phyloP scores from a whole-genome alignment of 1,140 invertebrate genomes.

The Drosophila sulfurigaster region DNA sequence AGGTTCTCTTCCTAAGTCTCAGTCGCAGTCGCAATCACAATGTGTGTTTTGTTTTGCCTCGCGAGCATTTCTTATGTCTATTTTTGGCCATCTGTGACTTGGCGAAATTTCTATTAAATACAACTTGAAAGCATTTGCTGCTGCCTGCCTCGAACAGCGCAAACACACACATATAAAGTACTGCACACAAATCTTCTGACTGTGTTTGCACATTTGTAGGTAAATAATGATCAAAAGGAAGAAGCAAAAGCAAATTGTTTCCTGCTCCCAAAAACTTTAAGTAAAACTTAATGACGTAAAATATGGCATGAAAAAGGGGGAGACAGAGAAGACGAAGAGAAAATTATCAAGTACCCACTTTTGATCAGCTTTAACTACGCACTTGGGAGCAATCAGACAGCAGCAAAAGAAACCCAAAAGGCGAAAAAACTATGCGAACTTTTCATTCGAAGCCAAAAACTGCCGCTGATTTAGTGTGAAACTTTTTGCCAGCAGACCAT shows the following conservation, averaged over 20 bases:
- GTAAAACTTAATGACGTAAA: constrained; percentile 73
- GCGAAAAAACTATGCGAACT: constrained; percentile 65
- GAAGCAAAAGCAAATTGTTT: constrained; percentile 38
- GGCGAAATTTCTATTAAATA: constrained; percentile 45
- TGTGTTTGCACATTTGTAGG: constrained; percentile 44
- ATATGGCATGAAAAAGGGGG: constrained; percentile 61
- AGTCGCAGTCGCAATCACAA: neutral
- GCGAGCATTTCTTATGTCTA: constrained; percentile 55
- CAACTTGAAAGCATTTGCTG: constrained; percentile 47
- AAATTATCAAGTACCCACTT: constrained; percentile 68
- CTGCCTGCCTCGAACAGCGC: constrained; percentile 22
- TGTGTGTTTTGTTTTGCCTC: constrained; percentile 43
- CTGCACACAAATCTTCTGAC: neutral
- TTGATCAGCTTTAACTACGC: constrained; percentile 73
- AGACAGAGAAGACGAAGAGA: neutral
- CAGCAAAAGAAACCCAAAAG: constrained; percentile 17
- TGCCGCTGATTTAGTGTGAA: constrained; percentile 80
- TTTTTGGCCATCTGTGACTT: constrained; percentile 2
- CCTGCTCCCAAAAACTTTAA: constrained; percentile 39
- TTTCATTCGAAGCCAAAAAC: constrained; percentile 27
- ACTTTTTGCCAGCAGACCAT: constrained; percentile 56
- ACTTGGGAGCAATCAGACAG: constrained; percentile 73
- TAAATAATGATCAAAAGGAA: constrained; percentile 54
- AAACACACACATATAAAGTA: neutral
- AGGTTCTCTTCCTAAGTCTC: constrained; percentile 42